Evolutionary conservation across 1,140 invertebrate species (phyloP).

Genomic region (Brachionus calyciflorus): DNA sequence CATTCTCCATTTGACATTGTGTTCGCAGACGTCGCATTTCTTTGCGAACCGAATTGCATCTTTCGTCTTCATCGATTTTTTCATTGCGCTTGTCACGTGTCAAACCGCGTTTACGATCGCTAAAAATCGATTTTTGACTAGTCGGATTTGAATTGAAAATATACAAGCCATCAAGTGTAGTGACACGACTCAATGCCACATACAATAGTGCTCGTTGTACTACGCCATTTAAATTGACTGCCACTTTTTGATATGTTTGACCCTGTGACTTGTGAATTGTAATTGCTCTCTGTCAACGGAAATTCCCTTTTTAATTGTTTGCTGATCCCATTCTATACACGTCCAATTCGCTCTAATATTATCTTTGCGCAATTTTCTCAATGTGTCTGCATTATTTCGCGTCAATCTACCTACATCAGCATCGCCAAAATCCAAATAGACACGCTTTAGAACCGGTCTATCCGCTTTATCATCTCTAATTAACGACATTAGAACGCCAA

Average conservation of each 20-base stretch:
- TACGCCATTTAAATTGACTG: neutral
- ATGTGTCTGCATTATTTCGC: too few species aligned
- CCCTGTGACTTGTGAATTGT: too few species aligned
- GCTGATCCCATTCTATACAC: too few species aligned
- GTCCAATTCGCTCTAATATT: too few species aligned
- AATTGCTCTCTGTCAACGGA: too few species aligned
- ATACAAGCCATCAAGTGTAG: neutral
- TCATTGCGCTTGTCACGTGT: neutral
- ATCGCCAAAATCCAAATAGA: slow-evolving; percentile 4
- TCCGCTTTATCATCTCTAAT: neutral
- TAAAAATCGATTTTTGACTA: neutral
- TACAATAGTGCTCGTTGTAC: neutral
- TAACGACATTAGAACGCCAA: neutral
- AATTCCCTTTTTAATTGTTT: too few species aligned
- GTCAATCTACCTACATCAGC: neutral
- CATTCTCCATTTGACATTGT: neutral
- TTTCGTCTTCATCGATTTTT: neutral
- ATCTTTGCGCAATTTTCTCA: too few species aligned
- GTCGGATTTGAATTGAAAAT: neutral
- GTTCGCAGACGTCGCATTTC: neutral
- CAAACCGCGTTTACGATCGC: neutral
- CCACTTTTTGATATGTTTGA: too few species aligned
- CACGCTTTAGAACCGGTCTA: neutral
- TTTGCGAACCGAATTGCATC: neutral
- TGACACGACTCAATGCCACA: neutral